Percentiles rank a stretch among this genome's conserved stretches.
Conservation (phyloP, 2,888 invertebrate genomes). For the Oasisia sp. region DNA sequence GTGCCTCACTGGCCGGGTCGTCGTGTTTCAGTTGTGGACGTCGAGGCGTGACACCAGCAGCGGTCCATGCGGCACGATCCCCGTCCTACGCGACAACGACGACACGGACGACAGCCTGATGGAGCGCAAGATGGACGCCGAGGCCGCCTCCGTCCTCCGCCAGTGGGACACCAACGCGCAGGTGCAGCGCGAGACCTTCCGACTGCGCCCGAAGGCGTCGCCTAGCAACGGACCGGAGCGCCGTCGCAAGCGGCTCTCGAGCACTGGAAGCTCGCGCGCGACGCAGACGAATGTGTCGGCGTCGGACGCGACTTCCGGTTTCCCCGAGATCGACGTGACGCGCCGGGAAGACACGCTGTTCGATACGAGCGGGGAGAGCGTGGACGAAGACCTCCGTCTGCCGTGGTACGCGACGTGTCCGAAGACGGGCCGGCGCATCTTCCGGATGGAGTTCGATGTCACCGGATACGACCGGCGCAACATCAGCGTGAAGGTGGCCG, state of each 20-base stretch:
- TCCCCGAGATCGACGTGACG: constrained; percentile 23
- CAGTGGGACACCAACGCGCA: constrained; percentile 33
- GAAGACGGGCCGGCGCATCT: constrained; percentile 34
- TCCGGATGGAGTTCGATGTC: constrained; percentile 40
- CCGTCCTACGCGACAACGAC: not conserved
- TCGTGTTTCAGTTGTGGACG: not conserved
- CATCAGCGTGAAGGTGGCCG: constrained; percentile 38
- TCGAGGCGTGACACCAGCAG: not conserved
- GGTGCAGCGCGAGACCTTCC: constrained; percentile 28
- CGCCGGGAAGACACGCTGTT: constrained; percentile 22
- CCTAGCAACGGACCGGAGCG: constrained; percentile 14
- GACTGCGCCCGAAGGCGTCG: constrained; percentile 22
- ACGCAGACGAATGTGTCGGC: not conserved
- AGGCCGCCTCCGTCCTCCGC: constrained; percentile 30
- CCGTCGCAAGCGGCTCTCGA: not conserved
- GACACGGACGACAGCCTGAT: constrained; percentile 13
- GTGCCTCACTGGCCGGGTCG: not conserved
- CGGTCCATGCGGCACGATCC: not conserved
- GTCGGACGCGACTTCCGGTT: constrained; percentile 8
- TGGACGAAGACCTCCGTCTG: constrained; percentile 30
- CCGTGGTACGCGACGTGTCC: constrained; percentile 36
- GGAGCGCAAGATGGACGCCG: constrained; percentile 30
- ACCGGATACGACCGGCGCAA: constrained; percentile 35
- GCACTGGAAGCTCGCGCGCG: constrained; percentile 11
- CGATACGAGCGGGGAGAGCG: constrained; percentile 29